Conservation (phyloP, 2,797 vertebrate genomes). For the Sebastes itinus region DNA sequence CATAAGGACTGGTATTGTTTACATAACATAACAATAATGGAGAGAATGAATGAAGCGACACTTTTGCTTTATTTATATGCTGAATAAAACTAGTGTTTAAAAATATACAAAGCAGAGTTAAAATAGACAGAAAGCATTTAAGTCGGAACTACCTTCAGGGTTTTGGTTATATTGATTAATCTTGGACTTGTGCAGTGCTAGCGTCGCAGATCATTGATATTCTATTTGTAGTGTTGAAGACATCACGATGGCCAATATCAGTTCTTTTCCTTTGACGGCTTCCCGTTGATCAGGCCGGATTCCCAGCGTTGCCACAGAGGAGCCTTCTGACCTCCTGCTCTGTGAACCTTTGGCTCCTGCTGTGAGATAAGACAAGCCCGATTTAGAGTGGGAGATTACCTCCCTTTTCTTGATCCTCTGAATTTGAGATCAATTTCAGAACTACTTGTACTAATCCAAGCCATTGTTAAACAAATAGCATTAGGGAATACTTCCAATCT, state of each 20-base stretch:
- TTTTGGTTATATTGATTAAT: background rate
- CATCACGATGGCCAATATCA: constrained; percentile 18
- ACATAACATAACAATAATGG: background rate
- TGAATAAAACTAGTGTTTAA: constrained; percentile 10
- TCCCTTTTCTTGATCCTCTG: background rate
- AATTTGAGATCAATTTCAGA: constrained; percentile 3
- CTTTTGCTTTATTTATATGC: constrained; percentile 19
- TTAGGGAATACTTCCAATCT: background rate
- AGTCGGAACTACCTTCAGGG: constrained; percentile 3
- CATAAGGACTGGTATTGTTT: background rate
- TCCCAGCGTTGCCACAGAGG: constrained; percentile 84
- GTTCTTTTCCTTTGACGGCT: constrained; percentile 53
- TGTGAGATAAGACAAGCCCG: constrained; percentile 47
- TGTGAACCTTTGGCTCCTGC: constrained; percentile 68
- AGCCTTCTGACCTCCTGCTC: constrained; percentile 67
- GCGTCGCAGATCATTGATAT: background rate
- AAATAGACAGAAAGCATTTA: background rate
- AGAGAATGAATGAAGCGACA: background rate
- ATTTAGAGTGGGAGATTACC: constrained; percentile 38
- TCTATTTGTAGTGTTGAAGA: background rate
- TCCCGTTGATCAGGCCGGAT: constrained; percentile 71
- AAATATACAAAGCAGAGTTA: constrained; percentile 23
- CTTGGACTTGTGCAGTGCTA: background rate
- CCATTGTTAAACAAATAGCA: background rate
- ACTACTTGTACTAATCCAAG: background rate